These are phyloP conservation scores for Cryptocephalus primarius DNA, from an alignment of 2,888 invertebrate genomes.

Conservation along the genomic window DNA sequence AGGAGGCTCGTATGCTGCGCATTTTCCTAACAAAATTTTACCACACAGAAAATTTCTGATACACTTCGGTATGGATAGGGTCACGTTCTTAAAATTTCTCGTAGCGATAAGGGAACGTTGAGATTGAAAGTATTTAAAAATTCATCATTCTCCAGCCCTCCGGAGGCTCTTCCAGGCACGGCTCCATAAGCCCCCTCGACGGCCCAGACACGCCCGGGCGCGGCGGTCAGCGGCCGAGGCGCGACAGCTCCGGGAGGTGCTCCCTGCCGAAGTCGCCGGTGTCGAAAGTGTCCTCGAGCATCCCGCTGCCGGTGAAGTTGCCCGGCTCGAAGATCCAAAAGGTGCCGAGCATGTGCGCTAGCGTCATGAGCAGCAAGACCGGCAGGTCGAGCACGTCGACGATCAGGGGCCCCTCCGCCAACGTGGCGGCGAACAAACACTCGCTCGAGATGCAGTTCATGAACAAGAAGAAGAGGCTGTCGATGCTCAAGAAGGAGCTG, in stretches of 20 bases:
- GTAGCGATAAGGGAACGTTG: not conserved
- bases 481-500: slow-evolving; percentile 26
- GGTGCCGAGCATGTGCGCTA: slow-evolving; percentile 2
- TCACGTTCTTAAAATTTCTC: no score
- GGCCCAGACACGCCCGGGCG: slow-evolving; percentile 5
- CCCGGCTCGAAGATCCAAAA: slow-evolving; percentile 10
- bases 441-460: slow-evolving; percentile 30
- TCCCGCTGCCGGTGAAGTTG: slow-evolving; percentile 15
- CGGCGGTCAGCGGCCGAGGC: slow-evolving; percentile 1
- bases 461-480: slow-evolving; percentile 29
- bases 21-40: no score
- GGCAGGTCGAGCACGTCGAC: slow-evolving; percentile 9
- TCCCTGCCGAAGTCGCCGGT: not conserved
- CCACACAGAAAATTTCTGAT: no score
- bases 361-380: slow-evolving; percentile 1
- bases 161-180: slow-evolving; percentile 2
- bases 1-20: no score
- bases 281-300: slow-evolving; percentile 8
- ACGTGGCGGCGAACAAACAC: slow-evolving; percentile 17
- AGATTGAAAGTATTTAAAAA: not conserved
- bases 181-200: not conserved
- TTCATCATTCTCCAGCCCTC: not conserved
- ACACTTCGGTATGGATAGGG: no score
- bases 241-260: slow-evolving; percentile 1
- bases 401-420: slow-evolving; percentile 3